These are phyloP conservation scores for Sphyrna mokarran DNA, from an alignment of 2,113 vertebrate species.

Conservation along the genomic window DNA sequence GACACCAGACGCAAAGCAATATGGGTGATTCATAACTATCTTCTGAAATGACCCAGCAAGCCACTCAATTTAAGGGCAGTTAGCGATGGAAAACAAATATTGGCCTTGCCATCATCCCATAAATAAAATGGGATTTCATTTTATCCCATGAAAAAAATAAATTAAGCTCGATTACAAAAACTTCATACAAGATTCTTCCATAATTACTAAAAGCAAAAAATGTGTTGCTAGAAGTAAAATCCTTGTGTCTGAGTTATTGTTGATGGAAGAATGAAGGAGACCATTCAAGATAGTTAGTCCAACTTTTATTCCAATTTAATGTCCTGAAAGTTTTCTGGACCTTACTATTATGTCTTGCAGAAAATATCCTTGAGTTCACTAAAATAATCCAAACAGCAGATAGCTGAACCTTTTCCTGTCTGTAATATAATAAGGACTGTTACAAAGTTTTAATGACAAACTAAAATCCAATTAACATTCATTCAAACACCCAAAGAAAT, in stretches of 20 bases:
- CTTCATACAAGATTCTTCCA: neutral
- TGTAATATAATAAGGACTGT: neutral
- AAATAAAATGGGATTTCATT: too few species aligned
- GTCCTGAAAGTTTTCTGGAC: neutral
- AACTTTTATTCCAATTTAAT: neutral
- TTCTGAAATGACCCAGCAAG: too few species aligned
- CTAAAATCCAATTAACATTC: neutral
- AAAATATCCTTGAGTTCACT: slow-evolving; percentile 20
- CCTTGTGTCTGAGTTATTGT: neutral
- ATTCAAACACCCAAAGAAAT: neutral
- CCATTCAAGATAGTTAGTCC: neutral
- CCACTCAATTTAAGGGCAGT: too few species aligned
- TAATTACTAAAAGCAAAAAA: neutral
- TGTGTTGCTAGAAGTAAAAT: neutral
- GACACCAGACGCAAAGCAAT: too few species aligned
- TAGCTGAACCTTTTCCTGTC: neutral
- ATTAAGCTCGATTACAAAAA: neutral
- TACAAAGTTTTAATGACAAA: neutral
- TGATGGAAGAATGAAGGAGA: neutral
- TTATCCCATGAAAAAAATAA: too few species aligned
- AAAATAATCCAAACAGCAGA: neutral
- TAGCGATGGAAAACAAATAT: too few species aligned
- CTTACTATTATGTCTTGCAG: neutral
- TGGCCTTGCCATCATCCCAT: too few species aligned
- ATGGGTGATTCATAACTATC: too few species aligned